Conservation (phyloP, 2,113 vertebrate species). For the Perognathus longimembris region DNA sequence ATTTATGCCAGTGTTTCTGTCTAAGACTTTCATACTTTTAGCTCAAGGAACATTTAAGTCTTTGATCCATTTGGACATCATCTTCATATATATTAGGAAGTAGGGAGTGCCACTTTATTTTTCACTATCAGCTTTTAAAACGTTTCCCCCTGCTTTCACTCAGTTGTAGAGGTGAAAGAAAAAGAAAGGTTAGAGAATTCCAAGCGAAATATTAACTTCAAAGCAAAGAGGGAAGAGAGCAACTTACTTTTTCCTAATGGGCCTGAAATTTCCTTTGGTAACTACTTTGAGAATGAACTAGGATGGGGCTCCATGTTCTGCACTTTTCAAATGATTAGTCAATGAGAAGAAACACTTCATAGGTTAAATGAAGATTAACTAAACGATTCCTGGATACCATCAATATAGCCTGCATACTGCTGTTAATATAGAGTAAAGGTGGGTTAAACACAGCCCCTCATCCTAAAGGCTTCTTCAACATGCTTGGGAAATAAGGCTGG, state of each 20-base stretch:
- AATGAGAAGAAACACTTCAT: background rate
- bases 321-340: background rate
- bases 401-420: background rate
- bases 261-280: background rate
- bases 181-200: background rate
- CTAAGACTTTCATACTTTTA: background rate
- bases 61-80: background rate
- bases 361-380: background rate
- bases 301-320: background rate
- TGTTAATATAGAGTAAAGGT: background rate
- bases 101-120: background rate
- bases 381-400: background rate
- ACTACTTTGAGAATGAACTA: background rate
- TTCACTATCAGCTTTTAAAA: conserved; percentile 25
- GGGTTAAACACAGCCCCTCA: background rate
- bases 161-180: background rate
- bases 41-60: background rate
- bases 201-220: background rate
- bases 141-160: background rate
- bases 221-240: background rate
- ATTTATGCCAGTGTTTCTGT: background rate
- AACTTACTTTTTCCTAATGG: background rate
- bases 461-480: background rate
- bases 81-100: background rate
- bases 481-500: background rate